These are phyloP conservation scores for Cancer borealis DNA, from an alignment of 2,888 invertebrate species.

Conservation along the genomic window DNA sequence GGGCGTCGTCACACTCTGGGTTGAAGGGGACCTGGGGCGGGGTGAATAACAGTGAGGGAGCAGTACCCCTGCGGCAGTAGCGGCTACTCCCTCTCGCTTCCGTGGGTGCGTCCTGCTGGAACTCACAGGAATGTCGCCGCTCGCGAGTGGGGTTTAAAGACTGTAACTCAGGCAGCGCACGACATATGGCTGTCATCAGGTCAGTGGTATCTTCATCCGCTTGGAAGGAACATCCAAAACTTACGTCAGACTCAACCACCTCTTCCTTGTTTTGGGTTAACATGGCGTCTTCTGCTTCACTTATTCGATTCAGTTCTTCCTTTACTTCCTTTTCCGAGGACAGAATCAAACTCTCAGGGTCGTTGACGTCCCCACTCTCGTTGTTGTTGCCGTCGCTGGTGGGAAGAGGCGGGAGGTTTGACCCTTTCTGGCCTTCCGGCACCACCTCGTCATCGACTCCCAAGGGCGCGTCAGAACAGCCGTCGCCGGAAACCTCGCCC, in stretches of 20 bases:
- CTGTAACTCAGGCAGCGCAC: constrained; percentile 65
- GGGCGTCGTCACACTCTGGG: constrained; percentile 25
- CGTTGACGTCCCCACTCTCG: background rate
- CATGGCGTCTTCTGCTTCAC: background rate
- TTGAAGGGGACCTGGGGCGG: background rate
- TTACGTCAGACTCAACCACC: background rate
- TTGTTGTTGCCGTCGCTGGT: constrained; percentile 62
- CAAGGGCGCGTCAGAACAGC: background rate
- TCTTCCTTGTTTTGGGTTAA: background rate
- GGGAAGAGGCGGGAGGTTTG: background rate
- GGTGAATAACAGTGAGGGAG: background rate
- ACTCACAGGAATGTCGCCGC: constrained; percentile 46
- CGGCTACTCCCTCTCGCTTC: constrained; percentile 1
- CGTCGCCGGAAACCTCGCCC: constrained; percentile 33
- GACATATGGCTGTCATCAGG: constrained; percentile 68
- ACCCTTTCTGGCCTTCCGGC: constrained; percentile 3
- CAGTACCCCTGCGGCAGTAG: background rate
- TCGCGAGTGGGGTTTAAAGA: constrained; percentile 53
- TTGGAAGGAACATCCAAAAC: background rate
- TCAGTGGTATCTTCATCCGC: constrained; percentile 62
- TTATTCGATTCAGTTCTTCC: background rate
- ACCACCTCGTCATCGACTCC: constrained; percentile 35
- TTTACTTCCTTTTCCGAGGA: background rate
- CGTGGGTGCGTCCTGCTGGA: constrained; percentile 24
- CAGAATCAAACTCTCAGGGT: background rate